Evolutionary conservation across 37 sponge, comb jelly and placozoan species (phyloP).

Genomic region (Theonella swinhoei): DNA sequence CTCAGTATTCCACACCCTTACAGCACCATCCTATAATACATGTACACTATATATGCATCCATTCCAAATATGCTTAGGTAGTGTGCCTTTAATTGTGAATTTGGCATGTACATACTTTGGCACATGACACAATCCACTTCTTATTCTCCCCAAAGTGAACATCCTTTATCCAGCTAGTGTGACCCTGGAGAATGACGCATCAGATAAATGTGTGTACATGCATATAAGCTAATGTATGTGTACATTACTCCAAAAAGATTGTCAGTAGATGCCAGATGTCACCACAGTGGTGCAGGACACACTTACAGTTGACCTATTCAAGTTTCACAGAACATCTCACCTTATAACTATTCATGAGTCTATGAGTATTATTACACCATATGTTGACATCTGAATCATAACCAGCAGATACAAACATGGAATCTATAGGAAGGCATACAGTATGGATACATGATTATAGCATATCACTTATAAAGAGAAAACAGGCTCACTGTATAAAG

Average conservation of each 20-base stretch:
- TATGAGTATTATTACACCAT: constrained; percentile 38
- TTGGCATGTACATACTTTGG: constrained; percentile 35
- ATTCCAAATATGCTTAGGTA: neutral
- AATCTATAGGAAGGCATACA: too few relatives aligned
- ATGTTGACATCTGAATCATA: constrained; percentile 65
- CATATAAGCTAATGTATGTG: constrained; percentile 7
- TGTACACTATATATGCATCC: too few relatives aligned
- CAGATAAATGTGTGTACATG: neutral
- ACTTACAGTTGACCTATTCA: constrained; percentile 11
- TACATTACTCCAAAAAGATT: constrained; percentile 15
- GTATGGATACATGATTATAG: neutral
- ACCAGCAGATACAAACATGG: constrained; percentile 62
- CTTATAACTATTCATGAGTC: constrained; percentile 13
- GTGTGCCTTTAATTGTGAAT: too few relatives aligned
- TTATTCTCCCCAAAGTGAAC: constrained; percentile 36
- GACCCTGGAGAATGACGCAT: constrained; percentile 49
- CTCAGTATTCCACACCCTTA: constrained; percentile 67
- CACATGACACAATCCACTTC: constrained; percentile 49
- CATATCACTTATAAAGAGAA: too few relatives aligned
- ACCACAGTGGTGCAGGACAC: neutral
- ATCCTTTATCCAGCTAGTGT: constrained; percentile 66
- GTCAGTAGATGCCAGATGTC: neutral
- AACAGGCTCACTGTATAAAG: neutral
- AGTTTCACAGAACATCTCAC: constrained; percentile 42
- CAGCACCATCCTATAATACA: constrained; percentile 29